phyloP scores from a whole-genome alignment of 1,140 invertebrate species.

The Aphelenchoides besseyi region DNA sequence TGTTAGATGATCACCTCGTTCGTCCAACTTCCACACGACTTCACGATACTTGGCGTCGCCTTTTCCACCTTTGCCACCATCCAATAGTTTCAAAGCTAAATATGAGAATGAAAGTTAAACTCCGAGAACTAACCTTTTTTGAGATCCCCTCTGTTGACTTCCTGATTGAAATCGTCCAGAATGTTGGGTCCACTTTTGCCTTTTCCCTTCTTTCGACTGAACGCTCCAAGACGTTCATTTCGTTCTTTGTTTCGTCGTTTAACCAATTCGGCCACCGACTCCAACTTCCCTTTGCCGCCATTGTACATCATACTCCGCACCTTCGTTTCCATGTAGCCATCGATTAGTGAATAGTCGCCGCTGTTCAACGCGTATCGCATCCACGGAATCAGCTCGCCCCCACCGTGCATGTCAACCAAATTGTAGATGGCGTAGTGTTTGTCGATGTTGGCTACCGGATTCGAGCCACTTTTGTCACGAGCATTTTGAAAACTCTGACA shows the following conservation, averaged over 20 bases:
- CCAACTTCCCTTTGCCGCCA: conserved; percentile 57
- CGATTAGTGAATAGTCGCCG: conserved; percentile 58
- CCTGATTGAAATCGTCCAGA: conserved; percentile 62
- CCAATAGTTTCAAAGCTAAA: conserved; percentile 56
- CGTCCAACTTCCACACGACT: conserved; percentile 85
- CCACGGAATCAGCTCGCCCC: conserved; percentile 59
- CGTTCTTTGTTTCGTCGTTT: conserved; percentile 60
- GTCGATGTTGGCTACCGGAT: conserved; percentile 10
- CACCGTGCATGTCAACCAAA: conserved; percentile 50
- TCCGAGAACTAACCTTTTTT: conserved; percentile 42
- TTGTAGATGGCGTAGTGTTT: conserved; percentile 27
- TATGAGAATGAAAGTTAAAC: conserved; percentile 13
- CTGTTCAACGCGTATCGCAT: conserved; percentile 56
- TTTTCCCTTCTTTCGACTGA: conserved; percentile 60
- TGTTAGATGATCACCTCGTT: conserved; percentile 66
- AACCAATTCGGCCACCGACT: conserved; percentile 58
- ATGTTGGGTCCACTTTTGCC: conserved; percentile 62
- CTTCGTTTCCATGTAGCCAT: conserved; percentile 36
- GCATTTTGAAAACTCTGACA: neutral
- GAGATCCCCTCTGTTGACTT: conserved; percentile 52
- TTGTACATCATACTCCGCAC: conserved; percentile 56
- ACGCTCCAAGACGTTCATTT: conserved; percentile 59
- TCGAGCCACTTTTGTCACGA: neutral
- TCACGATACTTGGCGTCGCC: conserved; percentile 72
- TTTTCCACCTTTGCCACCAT: conserved; percentile 66